Evolutionary conservation across 2,797 vertebrate species (phyloP).

Genomic region (Argya squamiceps): DNA sequence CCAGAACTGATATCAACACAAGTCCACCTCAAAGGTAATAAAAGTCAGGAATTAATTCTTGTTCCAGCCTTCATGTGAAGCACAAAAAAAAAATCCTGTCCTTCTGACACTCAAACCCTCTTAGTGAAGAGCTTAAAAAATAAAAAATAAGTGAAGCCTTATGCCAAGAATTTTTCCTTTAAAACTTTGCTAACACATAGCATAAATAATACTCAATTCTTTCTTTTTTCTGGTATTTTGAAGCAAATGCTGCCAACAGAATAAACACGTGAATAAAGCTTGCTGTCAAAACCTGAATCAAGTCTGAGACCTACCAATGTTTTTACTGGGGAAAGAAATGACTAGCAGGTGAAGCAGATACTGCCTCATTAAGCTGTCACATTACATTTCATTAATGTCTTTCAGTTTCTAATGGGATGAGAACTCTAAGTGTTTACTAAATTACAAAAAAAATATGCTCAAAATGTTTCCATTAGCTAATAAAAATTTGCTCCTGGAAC

Average conservation of each 20-base stretch:
- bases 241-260: not conserved
- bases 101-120: not conserved
- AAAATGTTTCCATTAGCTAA: not conserved
- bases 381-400: constrained; percentile 17
- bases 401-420: constrained; percentile 12
- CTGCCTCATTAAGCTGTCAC: constrained; percentile 38
- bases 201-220: not conserved
- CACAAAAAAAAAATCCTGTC: not conserved
- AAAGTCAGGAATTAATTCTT: not conserved
- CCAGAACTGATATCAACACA: not conserved
- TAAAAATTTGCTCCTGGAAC: not conserved
- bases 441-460: not conserved
- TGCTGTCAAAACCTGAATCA: constrained; percentile 1
- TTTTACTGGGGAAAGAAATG: constrained; percentile 1
- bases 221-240: not conserved
- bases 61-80: not conserved
- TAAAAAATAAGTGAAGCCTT: not conserved
- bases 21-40: not conserved
- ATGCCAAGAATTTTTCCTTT: not conserved
- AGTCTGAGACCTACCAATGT: not conserved
- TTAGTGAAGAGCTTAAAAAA: not conserved
- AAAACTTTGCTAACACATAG: not conserved
- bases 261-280: not conserved
- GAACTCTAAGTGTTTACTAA: constrained; percentile 12
- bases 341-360: constrained; percentile 40